Percentiles rank a stretch among this genome's conserved stretches.
Conservation (phyloP, 2,113 vertebrate genomes). For the Phaetusa simplex region DNA sequence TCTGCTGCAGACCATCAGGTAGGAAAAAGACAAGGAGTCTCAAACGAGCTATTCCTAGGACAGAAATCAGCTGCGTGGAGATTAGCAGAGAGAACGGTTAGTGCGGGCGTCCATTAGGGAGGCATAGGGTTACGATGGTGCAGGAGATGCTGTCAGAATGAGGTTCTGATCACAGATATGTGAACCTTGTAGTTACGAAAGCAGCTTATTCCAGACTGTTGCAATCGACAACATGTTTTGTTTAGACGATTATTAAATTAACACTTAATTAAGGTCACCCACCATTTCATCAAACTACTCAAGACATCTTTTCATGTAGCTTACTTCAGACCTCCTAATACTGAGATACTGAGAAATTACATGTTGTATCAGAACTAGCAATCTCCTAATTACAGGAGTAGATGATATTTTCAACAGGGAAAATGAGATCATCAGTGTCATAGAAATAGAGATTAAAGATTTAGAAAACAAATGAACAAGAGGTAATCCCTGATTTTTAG, state of each 20-base stretch:
- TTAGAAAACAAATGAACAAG: conserved; percentile 54
- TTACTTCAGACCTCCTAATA: conserved; percentile 9
- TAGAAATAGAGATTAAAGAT: conserved; percentile 55
- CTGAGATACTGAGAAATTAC: conserved; percentile 5
- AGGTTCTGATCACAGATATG: neutral
- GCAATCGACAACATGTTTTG: neutral
- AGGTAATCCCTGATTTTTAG: conserved; percentile 53
- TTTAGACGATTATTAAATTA: conserved; percentile 3
- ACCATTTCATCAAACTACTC: neutral
- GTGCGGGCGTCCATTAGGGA: neutral
- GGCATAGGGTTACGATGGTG: neutral
- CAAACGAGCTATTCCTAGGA: neutral
- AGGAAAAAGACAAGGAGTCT: neutral
- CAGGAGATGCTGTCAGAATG: neutral
- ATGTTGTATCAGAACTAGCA: conserved; percentile 14
- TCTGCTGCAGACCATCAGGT: neutral
- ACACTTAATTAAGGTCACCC: neutral
- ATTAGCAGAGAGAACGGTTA: neutral
- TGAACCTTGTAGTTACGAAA: neutral
- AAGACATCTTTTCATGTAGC: neutral
- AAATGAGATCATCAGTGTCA: conserved; percentile 62
- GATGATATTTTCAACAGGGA: conserved; percentile 35
- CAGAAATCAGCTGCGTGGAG: neutral
- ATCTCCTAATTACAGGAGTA: conserved; percentile 48
- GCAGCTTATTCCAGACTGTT: neutral